Evolutionary conservation across 2,797 vertebrate species (phyloP), one percentile per base, ranked within the genome.

Genomic region (Gastrophryne carolinensis): DNA sequence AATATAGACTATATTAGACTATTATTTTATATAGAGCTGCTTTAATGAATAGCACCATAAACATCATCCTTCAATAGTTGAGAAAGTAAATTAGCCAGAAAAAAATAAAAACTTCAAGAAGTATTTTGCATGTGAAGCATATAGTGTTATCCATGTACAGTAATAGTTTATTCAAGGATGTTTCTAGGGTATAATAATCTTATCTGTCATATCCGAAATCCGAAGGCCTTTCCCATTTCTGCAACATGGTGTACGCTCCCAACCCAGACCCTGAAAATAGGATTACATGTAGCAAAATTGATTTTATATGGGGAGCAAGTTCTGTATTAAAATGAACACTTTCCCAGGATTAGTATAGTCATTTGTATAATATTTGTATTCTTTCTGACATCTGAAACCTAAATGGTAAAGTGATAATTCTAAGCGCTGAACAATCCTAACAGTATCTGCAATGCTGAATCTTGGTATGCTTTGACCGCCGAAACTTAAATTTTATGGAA

Each of bases 171-270:
- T 56, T 65, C 27, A 75, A 50, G 24, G 52, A 58, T 34, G 4
- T 30, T 47, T 65, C 32, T 19, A 65, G 19, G 15, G 35, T 26
- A 27, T 3, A 60, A 32, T 50, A 60, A 32, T 50, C 12, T 60
- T 58, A 69, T 75, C 64, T 41, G 11, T 41, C 12, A 41, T 61
- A 29, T 69, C 64, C 56, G 47, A 64, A 21, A 32, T 23, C 44
- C 27, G 41, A 64, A 64, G 74, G 65, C 17, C 57, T 77, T 69
- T 52, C 32, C n/a, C n/a, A n/a, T n/a, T n/a, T 65, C 5, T 50
- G 67, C 29, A 47, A 24, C 67, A 65, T 15, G 12, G 30, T 34
- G 30, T 24, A 27, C 30, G 56, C 2, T 61, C 58, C 65, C n/a
- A 26, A 41, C 21, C 1, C 50, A 27, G 41, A 54, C 4, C 9